phyloP scores from a whole-genome alignment of 1,140 invertebrate genomes.

The Hylyphantes graminicola region DNA sequence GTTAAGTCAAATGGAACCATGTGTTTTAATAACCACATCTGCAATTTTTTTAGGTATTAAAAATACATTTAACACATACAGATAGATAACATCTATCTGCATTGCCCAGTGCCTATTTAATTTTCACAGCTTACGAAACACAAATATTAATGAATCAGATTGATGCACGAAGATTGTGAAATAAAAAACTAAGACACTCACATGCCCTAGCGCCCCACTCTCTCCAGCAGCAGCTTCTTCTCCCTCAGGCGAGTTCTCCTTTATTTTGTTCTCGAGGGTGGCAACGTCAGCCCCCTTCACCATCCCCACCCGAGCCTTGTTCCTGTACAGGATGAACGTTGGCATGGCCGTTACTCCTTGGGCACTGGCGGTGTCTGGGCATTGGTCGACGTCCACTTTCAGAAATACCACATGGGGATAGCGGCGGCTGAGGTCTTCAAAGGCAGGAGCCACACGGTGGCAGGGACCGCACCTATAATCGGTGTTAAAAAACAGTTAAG shows the following conservation, averaged over 20 bases:
- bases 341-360: conserved; percentile 96
- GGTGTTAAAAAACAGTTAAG: conserved; percentile 2
- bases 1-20: too few species aligned
- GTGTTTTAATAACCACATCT: too few species aligned
- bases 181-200: neutral
- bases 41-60: too few species aligned
- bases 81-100: too few species aligned
- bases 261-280: conserved; percentile 87
- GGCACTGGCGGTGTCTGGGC: conserved; percentile 80
- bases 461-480: conserved; percentile 66
- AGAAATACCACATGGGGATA: conserved; percentile 92
- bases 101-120: too few species aligned
- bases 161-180: too few species aligned
- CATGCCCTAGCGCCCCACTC: conserved; percentile 58
- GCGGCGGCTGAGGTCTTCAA: conserved; percentile 84
- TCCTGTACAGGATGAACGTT: conserved; percentile 96
- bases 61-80: too few species aligned
- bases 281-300: conserved; percentile 86
- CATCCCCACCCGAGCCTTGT: conserved; percentile 82
- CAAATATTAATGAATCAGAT: too few species aligned
- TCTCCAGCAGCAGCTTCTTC: conserved; percentile 65
- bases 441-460: conserved; percentile 84
- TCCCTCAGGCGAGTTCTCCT: conserved; percentile 81
- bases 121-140: too few species aligned
- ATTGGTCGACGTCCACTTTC: conserved; percentile 94